Evolutionary conservation across 2,888 invertebrate species (phyloP), one percentile per base, ranked within the genome.

Genomic region (Dermolepida albohirtum): DNA sequence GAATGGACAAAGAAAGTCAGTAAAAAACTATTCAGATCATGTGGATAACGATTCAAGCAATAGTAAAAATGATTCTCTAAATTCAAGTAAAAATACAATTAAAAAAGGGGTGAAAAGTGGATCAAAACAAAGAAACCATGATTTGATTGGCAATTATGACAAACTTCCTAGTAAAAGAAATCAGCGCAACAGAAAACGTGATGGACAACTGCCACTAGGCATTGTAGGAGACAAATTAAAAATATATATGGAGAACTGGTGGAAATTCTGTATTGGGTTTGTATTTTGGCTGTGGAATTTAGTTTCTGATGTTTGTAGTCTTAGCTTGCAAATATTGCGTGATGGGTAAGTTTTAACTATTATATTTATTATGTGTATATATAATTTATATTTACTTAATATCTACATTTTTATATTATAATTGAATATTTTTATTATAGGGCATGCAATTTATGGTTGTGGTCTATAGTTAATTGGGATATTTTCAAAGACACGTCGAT

Each of bases 201-300:
- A 86, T 66, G 84, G 80, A 74, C 80, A 81, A 71, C 76, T 79
- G 69, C 76, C 78, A 55, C 59, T 64, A 84, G 85, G 82, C 66
- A 69, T 82, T 67, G 69, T 83, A 67, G 81, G 81, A 43, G 82
- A 82, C 59, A 83, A 83, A 76, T 78, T 86, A 69, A 85, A 85
- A 72, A 84, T 86, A 71, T 86, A 87, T 73, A 80, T 85, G 16
- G 84, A 82, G 70, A 84, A 85, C 51, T 88, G 87, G 86, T 85
- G 86, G 80, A 86, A 85, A 80, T 80, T 87, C 66, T 82, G 84
- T 67, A 79, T 86, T 40, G 85, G 85, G 76, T 88, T 93, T 67
- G 81, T 92, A 66, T 86, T 89, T 67, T 95, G 95, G 95, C 88
- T 95, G 68, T 85, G 92, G 72, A 90, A 91, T 83, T 85, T 95